Evolutionary conservation across 2,797 vertebrate species (phyloP), one percentile per base, ranked within the genome.

Genomic region (Acomys russatus): DNA sequence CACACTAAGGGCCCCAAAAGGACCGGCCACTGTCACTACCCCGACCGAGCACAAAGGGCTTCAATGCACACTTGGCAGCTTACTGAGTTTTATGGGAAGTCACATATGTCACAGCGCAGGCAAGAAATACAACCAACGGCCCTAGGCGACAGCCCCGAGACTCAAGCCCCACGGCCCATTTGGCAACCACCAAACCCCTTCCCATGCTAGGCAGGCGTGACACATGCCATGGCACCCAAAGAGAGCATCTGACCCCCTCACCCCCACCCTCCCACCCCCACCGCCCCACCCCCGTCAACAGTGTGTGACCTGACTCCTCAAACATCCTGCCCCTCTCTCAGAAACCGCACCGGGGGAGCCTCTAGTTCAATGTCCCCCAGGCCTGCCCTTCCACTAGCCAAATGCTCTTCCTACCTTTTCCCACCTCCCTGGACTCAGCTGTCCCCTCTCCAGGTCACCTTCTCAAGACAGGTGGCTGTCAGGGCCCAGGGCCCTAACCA

Each of bases 401-500:
- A 73, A 64, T 0, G 28, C 14, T 76, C 28, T 51, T 86, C 54
- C 76, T 64, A n/a, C 28, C 23, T 22, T 74, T 80, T 33, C 73
- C 56, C n/a, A n/a, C 68, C 64, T 96, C 68, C 86, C 6, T 33
- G 14, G 30, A 30, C 30, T 38, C 66, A 49, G 25, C 5, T 6
- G 22, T 64, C 11, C 56, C 56, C 28, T 17, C 71, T 17, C 71
- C 63, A 33, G 14, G 82, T 76, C 80, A 88, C 86, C 59, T 78
- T 64, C 71, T 92, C 38, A 9, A n/a, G 56, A 87, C 49, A 61
- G 30, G 68, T 56, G 85, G 91, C 38, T 6, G 11, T 9, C n/a
- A 82, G 33, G 0, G 12, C 66, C 17, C 4, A n/a, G 1, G 9
- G 4, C 54, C 14, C 5, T 20, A 51, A 20, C 0, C 61, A 22